Evolutionary conservation across 2,113 vertebrate genomes (phyloP), one percentile per base, ranked within the genome.

Genomic region (Salvator merianae): DNA sequence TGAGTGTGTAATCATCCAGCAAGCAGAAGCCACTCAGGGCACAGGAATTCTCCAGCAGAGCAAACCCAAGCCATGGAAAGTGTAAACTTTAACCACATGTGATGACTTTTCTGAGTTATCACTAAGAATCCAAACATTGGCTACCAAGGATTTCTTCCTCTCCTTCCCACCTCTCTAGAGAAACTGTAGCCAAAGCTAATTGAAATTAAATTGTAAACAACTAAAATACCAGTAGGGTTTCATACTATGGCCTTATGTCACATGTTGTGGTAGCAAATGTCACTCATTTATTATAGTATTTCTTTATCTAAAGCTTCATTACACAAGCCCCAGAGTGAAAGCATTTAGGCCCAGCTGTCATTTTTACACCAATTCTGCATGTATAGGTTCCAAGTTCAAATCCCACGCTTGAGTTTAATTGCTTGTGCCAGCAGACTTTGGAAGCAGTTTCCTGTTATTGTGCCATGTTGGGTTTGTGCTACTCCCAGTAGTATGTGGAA

Each of bases 131-230:
- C 77, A 32, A 43, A 1, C 5, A 80, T 82, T 9, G 86, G 69
- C 12, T 59, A 59, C 20, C 18, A 59, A 26, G 38, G 0, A 63
- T 77, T 34, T 1, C 9, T 71, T 18, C 14, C 7, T 8, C 4
- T 18, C 40, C 9, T 71, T 16, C 7, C 14, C 12, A 7, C 4
- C 26, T 43, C 16, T 50, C 10, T 8, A 66, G 36, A 32, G 20
- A 32, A 47, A 72, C 36, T 9, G 8, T 28, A 72, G 38, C 14
- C 83, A 79, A 26, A 3, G 28, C 53, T 72, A 28, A 74, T 77
- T 86, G 36, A 55, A 88, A 87, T 78, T 63, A 65, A 43, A 79
- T 38, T 79, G 12, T 65, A 82, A 73, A 79, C 75, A 82, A 34
- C 80, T 79, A 87, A 87, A 22, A 79, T 14, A 83, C 12, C 18